A percentile compares a stretch with the other conserved stretches of the same genome.
Conservation (phyloP, 64 coral and sea anemone species). For the Anthopleura sola region DNA sequence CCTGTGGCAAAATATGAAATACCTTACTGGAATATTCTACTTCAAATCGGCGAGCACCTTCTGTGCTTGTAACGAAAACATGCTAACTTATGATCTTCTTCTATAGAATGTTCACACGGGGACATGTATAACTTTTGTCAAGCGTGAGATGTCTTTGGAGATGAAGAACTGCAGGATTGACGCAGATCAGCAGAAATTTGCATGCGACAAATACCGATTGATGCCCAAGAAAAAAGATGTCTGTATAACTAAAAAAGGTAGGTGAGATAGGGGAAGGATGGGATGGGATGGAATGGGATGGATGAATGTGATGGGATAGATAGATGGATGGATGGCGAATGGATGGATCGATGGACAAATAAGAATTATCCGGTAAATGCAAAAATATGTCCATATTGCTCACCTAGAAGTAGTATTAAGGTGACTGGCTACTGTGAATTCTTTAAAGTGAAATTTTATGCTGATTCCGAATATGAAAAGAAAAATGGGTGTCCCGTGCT, state of each 20-base stretch:
- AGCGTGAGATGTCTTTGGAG: constrained; percentile 6
- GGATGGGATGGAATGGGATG: neutral
- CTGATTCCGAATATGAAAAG: too few relatives aligned
- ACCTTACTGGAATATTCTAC: too few relatives aligned
- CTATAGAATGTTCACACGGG: constrained; percentile 50
- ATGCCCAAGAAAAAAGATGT: constrained; percentile 38
- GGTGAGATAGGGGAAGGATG: neutral
- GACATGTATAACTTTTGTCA: constrained; percentile 30
- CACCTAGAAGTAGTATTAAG: too few relatives aligned
- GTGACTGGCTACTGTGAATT: too few relatives aligned
- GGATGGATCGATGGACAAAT: neutral
- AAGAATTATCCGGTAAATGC: too few relatives aligned
- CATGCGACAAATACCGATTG: constrained; percentile 40
- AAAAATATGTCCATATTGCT: too few relatives aligned
- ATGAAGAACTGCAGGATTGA: constrained; percentile 39
- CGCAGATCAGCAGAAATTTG: constrained; percentile 41
- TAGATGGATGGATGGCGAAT: neutral
- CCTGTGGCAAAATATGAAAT: too few relatives aligned
- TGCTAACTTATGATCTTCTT: neutral
- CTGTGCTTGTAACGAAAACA: neutral
- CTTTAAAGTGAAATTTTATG: too few relatives aligned
- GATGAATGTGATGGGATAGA: too few relatives aligned
- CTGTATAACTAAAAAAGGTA: constrained; percentile 71
- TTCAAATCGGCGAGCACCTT: too few relatives aligned
- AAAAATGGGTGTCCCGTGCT: too few relatives aligned